Percentiles rank a stretch among this genome's conserved stretches.
These are phyloP conservation scores for Cochlearius cochlearius DNA, from an alignment of 2,113 vertebrate species.

Conservation along the genomic window DNA sequence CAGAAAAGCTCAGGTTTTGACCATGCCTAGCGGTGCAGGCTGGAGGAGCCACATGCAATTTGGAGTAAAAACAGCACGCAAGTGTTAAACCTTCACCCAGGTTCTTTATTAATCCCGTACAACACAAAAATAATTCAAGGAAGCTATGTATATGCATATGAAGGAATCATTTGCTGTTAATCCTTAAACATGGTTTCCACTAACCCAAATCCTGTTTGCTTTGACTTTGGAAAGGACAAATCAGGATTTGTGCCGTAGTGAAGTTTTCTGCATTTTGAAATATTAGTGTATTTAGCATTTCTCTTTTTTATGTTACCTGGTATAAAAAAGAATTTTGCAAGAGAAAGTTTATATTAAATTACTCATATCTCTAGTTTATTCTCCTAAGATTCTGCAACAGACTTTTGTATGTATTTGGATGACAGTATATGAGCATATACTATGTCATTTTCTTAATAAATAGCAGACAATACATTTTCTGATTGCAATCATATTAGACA, in stretches of 20 bases:
- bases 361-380: constrained; percentile 16
- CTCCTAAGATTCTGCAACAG: background rate
- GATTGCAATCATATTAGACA: background rate
- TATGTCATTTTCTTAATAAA: constrained; percentile 14
- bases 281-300: constrained; percentile 21
- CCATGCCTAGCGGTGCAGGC: background rate
- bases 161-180: background rate
- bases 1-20: background rate
- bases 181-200: background rate
- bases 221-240: background rate
- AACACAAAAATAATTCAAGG: background rate
- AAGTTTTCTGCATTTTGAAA: constrained; percentile 30
- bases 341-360: constrained; percentile 39
- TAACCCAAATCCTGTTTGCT: constrained; percentile 1
- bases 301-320: background rate
- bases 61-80: background rate
- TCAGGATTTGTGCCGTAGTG: background rate
- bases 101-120: background rate
- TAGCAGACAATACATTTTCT: constrained; percentile 26
- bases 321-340: constrained; percentile 62
- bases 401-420: constrained; percentile 45
- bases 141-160: background rate
- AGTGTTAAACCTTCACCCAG: background rate
- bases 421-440: constrained; percentile 48
- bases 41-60: background rate